Base-by-base conservation (phyloP, 2,888 invertebrate genomes). In the Thumatha senex region DNA sequence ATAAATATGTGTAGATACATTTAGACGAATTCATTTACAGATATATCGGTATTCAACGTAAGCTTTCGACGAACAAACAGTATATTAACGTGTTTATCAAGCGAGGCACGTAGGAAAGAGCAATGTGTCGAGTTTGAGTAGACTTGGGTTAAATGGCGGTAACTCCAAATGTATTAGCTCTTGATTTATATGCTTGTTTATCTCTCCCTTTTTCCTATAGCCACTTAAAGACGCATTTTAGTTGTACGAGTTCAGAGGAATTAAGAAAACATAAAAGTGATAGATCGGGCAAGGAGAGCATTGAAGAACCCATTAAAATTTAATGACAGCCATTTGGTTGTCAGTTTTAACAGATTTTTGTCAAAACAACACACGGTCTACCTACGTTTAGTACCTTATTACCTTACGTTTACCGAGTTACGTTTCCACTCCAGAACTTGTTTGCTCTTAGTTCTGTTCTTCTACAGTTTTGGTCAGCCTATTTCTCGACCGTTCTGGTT, bases 31-130 rank as follows among this genome's bases (percentile, higher is more conserved):
- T 42, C 33, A 42, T 14, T 34, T 33, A 34, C 31, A 24, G 34
- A 12, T 12, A 12, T 12, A 48, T 63, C 34, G 59, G 56, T 63
- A 64, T 60, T 64, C 61, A 46, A 42, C 9, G 11, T 24, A 38
- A 43, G 42, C 45, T 36, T 33, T 34, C 51, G 35, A 57, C 61
- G 48, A 45, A 64, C 56, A 63, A 56, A 54, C 47, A 51, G 15
- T 34, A 46, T 39, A 45, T 57, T 52, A 49, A 30, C 38, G 24
- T 13, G 36, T 45, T 64, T 58, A 46, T 51, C 38, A 61, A 47
- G 38, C 61, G 38, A 36, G 8, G 38, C 65, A 65, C 52, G 58
- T 54, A 38, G 11, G 13, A 12, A 36, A 39, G 18, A 40, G 12
- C 29, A 11, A 40, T 40, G 12, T 40, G 15, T 41, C 41, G 41